Conservation (phyloP, 2,888 invertebrate species). For the Thyatira batis region DNA sequence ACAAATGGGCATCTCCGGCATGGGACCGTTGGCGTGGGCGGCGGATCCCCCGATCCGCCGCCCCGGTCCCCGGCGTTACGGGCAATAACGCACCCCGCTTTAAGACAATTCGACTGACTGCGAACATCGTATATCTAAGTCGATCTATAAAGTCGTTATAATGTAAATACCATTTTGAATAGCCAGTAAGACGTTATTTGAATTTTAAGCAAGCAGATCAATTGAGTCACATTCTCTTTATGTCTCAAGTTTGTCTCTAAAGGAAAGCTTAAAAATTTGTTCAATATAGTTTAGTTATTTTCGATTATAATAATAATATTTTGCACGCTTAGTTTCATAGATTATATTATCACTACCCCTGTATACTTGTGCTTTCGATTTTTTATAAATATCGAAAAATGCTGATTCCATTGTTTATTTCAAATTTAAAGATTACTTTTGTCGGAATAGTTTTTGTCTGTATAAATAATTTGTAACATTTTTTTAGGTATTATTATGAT, state of each 20-base stretch:
- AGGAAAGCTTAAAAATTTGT: not conserved
- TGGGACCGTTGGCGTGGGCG: no score
- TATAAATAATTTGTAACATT: not conserved
- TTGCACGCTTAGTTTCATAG: constrained; percentile 37
- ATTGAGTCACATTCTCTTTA: no score
- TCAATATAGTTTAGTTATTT: not conserved
- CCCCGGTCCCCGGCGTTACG: no score
- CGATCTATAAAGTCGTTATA: constrained; percentile 17
- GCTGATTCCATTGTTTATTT: constrained; percentile 6
- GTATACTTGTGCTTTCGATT: constrained; percentile 8
- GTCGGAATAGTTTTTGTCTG: constrained; percentile 11
- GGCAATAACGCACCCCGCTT: constrained; percentile 20
- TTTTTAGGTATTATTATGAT: not conserved
- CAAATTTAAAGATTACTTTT: constrained; percentile 18
- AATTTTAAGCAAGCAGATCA: constrained; percentile 15
- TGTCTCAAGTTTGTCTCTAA: not conserved
- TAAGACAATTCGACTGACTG: constrained; percentile 36
- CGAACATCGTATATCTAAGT: constrained; percentile 30
- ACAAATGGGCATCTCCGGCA: no score
- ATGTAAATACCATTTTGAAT: constrained; percentile 32
- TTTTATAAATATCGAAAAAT: not conserved
- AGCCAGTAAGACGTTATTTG: constrained; percentile 34
- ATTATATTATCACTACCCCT: constrained; percentile 24
- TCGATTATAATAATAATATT: constrained; percentile 14
- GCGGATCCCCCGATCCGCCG: no score